Conservation (phyloP, 2,113 vertebrate genomes). For the Eurypyga helias region DNA sequence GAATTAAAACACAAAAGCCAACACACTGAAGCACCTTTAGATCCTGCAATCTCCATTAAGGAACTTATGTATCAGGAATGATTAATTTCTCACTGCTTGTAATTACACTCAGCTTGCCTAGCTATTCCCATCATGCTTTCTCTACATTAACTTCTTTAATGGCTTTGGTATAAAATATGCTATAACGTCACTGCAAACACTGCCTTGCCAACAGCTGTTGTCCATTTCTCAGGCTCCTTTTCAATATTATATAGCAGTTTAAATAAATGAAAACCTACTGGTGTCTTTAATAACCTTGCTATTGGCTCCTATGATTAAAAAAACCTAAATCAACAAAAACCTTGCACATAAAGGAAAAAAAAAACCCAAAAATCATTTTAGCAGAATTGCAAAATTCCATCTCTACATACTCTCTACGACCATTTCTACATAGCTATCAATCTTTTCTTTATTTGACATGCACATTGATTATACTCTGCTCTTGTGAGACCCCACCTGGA, state of each 20-base stretch:
- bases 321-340: fast-evolving
- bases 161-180: neutral
- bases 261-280: neutral
- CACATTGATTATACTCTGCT: neutral
- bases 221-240: neutral
- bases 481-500: too few relatives aligned
- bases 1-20: neutral
- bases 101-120: neutral
- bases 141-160: neutral
- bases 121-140: neutral
- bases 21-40: neutral
- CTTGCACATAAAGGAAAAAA: neutral
- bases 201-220: neutral
- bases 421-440: neutral
- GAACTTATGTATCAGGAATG: neutral
- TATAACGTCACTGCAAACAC: neutral
- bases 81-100: neutral
- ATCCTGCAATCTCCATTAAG: neutral
- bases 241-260: neutral
- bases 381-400: neutral
- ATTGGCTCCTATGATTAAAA: neutral
- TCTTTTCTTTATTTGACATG: neutral
- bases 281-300: neutral
- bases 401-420: neutral
- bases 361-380: neutral